Conservation (phyloP, 2,113 vertebrate genomes). For the Sapayoa aenigma region DNA sequence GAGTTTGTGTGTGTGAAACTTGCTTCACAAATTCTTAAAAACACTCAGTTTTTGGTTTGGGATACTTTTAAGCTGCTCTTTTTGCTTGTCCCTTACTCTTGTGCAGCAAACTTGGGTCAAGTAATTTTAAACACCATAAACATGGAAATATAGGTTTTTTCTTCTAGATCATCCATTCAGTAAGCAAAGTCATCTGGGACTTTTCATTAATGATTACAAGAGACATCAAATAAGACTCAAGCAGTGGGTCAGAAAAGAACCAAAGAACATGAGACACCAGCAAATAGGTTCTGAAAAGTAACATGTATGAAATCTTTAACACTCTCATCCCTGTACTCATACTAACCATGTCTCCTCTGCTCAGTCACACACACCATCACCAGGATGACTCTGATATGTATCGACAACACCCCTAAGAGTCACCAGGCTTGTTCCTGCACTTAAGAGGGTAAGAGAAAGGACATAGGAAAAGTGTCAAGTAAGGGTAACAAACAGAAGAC, state of each 20-base stretch:
- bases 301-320: neutral
- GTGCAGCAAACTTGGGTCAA: neutral
- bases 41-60: fast-evolving
- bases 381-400: neutral
- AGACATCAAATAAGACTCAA: neutral
- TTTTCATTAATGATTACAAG: neutral
- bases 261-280: neutral
- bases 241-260: neutral
- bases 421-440: neutral
- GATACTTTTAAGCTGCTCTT: neutral
- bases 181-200: neutral
- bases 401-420: neutral
- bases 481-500: neutral
- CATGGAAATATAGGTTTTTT: neutral
- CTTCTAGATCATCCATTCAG: neutral
- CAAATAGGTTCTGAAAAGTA: neutral
- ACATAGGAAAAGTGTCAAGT: neutral
- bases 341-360: neutral
- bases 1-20: neutral
- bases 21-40: neutral
- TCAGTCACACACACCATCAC: neutral
- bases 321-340: neutral
- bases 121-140: neutral
- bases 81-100: neutral
- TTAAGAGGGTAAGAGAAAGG: neutral